Evolutionary conservation across 2,113 vertebrate genomes (phyloP).

Genomic region (Conger conger): DNA sequence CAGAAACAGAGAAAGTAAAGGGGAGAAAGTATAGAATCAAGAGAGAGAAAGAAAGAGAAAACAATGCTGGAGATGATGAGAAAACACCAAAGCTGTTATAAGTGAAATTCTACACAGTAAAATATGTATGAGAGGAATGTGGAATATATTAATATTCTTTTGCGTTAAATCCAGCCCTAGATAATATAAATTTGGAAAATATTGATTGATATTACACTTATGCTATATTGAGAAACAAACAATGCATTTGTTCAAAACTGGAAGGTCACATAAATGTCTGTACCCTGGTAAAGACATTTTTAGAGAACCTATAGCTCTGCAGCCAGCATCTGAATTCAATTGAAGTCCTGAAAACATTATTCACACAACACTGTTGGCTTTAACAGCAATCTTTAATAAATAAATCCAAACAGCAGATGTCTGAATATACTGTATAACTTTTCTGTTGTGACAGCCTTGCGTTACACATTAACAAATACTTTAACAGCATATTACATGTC

Average conservation of each 20-base stretch:
- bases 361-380: not conserved
- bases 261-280: not conserved
- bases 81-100: not conserved
- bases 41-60: not conserved
- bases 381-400: not conserved
- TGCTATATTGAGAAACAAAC: not conserved
- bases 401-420: not conserved
- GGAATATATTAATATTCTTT: not conserved
- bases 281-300: not conserved
- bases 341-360: not conserved
- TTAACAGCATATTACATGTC: not conserved
- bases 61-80: not conserved
- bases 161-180: not conserved
- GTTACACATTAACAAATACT: not conserved
- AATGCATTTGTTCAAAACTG: not conserved
- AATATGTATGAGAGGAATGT: slow-evolving; percentile 6
- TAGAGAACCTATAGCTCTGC: not conserved
- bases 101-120: not conserved
- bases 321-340: not conserved
- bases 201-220: not conserved
- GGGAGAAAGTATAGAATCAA: not conserved
- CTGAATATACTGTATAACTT: not conserved
- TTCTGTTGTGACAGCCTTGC: not conserved
- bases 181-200: not conserved
- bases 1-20: not conserved